Evolutionary conservation across 2,797 vertebrate genomes (phyloP).

Genomic region (Coranthus polyacanthus): DNA sequence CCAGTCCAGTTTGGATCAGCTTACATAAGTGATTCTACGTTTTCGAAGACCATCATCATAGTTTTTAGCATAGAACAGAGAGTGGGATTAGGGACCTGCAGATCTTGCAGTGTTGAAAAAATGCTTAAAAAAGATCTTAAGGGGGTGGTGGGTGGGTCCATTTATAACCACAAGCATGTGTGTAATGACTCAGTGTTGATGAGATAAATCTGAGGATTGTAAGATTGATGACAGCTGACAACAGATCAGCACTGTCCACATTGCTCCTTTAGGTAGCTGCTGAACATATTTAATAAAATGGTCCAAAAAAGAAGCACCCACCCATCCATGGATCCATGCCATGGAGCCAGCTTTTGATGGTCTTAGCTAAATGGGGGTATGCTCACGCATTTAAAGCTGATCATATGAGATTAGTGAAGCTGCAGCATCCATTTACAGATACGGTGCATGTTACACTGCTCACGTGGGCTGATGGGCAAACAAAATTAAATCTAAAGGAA

Average conservation of each 20-base stretch:
- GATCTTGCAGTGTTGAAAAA: too few species aligned
- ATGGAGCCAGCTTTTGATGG: neutral
- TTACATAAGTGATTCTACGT: too few species aligned
- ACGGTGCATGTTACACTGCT: neutral
- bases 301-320: neutral
- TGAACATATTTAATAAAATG: slow-evolving; percentile 8
- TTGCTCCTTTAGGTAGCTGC: neutral
- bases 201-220: neutral
- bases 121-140: too few species aligned
- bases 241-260: slow-evolving; percentile 1
- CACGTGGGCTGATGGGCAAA: neutral
- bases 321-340: neutral
- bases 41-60: too few species aligned
- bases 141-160: too few species aligned
- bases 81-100: too few species aligned
- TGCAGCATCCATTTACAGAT: slow-evolving; percentile 4
- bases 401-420: slow-evolving; percentile 5
- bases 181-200: too few species aligned
- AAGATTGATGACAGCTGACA: neutral
- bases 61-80: too few species aligned
- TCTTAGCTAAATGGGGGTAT: neutral
- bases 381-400: neutral
- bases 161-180: too few species aligned
- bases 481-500: slow-evolving; percentile 15
- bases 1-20: too few species aligned